phyloP scores from a whole-genome alignment of 1,140 invertebrate genomes.

The Aphelinus certus region DNA sequence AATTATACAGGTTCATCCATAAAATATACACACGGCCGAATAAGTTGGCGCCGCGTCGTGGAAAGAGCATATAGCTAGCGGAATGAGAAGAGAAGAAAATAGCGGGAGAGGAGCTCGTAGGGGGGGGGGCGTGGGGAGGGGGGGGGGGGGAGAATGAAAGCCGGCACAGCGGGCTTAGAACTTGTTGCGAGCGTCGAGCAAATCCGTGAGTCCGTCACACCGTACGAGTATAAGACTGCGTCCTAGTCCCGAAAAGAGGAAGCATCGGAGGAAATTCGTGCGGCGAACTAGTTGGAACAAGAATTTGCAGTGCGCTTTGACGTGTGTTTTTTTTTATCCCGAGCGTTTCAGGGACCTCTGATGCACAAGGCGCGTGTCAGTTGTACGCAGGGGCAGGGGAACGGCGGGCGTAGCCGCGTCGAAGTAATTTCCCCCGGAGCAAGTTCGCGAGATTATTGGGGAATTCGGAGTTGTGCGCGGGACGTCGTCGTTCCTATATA shows the following conservation, averaged over 20 bases:
- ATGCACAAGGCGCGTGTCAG: too few relatives aligned
- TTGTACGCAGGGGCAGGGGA: too few relatives aligned
- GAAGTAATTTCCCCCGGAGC: neutral
- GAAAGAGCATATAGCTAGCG: too few relatives aligned
- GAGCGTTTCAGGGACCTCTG: neutral
- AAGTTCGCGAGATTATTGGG: slow-evolving; percentile 1
- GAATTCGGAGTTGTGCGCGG: neutral
- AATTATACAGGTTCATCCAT: too few relatives aligned
- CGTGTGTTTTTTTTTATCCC: slow-evolving; percentile 34
- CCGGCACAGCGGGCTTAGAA: neutral
- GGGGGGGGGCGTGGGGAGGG: too few relatives aligned
- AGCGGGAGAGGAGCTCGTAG: too few relatives aligned
- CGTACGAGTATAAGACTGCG: neutral
- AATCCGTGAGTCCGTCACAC: slow-evolving; percentile 42
- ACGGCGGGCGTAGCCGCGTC: too few relatives aligned
- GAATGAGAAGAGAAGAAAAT: too few relatives aligned
- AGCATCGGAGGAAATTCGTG: slow-evolving; percentile 48
- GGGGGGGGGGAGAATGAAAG: too few relatives aligned
- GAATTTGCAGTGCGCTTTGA: slow-evolving; percentile 49
- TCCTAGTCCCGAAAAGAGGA: neutral
- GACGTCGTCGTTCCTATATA: too few relatives aligned
- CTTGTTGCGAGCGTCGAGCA: slow-evolving; percentile 7
- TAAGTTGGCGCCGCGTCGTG: too few relatives aligned
- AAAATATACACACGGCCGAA: too few relatives aligned
- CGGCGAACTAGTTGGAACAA: slow-evolving; percentile 42